A percentile compares a stretch with the other conserved stretches of the same genome.
Evolutionary conservation across 1,140 invertebrate species (phyloP).

Genomic region (Oppia nitens): DNA sequence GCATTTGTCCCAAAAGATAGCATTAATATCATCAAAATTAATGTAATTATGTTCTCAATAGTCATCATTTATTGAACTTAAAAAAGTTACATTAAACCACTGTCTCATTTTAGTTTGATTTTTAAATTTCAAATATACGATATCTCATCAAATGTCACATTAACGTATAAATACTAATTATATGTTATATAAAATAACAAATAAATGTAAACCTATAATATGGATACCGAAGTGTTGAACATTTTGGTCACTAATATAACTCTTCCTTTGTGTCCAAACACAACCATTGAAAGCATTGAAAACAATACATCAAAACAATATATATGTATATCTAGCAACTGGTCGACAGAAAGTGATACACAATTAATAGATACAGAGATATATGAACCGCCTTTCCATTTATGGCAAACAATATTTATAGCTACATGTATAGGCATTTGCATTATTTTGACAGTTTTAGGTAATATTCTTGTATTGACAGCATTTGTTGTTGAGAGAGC

Average conservation of each 20-base stretch:
- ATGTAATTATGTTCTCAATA: too few species aligned
- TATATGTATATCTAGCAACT: neutral
- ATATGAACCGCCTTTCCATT: constrained; percentile 50
- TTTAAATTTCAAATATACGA: too few species aligned
- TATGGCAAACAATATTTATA: constrained; percentile 81
- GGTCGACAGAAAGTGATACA: neutral
- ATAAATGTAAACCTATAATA: neutral
- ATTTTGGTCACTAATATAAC: neutral
- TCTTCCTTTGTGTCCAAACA: neutral
- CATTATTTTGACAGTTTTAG: constrained; percentile 77
- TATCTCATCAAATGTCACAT: too few species aligned
- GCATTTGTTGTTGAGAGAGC: constrained; percentile 92
- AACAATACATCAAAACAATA: neutral
- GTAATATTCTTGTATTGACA: constrained; percentile 88
- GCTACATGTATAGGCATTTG: constrained; percentile 72
- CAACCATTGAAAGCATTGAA: neutral
- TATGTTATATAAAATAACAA: neutral
- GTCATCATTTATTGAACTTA: too few species aligned
- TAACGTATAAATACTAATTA: too few species aligned
- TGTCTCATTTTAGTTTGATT: too few species aligned
- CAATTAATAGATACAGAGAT: neutral
- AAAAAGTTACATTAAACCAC: too few species aligned
- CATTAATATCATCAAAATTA: too few species aligned
- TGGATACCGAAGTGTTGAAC: neutral
- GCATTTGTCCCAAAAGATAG: too few species aligned